A percentile compares a stretch with the other conserved stretches of the same genome.
Conservation (phyloP, 1,140 invertebrate species). For the Drosophila burlai region DNA sequence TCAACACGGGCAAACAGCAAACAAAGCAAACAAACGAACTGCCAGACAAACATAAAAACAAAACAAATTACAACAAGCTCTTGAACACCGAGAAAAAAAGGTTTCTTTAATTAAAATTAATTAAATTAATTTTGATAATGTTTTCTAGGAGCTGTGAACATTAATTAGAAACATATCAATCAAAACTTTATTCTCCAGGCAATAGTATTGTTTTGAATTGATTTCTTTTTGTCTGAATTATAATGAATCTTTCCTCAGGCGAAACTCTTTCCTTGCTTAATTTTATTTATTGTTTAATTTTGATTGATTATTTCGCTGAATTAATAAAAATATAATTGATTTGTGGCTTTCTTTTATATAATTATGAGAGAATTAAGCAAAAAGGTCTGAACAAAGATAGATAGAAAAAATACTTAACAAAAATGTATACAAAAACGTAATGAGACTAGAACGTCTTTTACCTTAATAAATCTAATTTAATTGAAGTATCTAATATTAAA, state of each 20-base stretch:
- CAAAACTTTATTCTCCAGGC: not conserved
- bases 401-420: not conserved
- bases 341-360: not conserved
- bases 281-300: not conserved
- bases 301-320: not conserved
- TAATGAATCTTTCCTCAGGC: not conserved
- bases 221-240: not conserved
- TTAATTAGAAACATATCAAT: not conserved
- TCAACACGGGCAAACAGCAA: slow-evolving; percentile 26
- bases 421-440: not conserved
- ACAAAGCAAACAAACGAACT: slow-evolving; percentile 24
- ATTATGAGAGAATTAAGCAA: not conserved
- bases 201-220: not conserved
- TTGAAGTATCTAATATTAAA: too few relatives aligned
- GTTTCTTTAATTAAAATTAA: not conserved
- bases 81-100: slow-evolving; percentile 20
- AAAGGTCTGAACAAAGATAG: not conserved
- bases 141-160: not conserved
- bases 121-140: not conserved
- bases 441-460: not conserved
- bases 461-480: too few relatives aligned
- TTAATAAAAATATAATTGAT: not conserved
- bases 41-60: slow-evolving; percentile 24
- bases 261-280: not conserved
- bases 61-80: slow-evolving; percentile 54